These are phyloP conservation scores for Tauraco hartlaubi DNA, from an alignment of 2,797 vertebrate species.

Conservation along the genomic window DNA sequence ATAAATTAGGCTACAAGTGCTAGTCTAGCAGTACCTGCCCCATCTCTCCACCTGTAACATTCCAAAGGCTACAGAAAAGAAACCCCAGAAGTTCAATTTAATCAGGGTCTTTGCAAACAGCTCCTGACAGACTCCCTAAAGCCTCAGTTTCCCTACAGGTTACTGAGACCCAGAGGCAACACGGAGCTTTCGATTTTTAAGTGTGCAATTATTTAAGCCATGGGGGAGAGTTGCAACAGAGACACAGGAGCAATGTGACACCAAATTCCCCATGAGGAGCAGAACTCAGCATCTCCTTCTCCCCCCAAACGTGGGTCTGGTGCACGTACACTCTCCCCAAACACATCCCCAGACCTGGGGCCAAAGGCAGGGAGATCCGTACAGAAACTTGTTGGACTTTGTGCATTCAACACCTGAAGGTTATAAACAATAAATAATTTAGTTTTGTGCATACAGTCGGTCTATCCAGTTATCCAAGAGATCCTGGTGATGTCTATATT, in stretches of 20 bases:
- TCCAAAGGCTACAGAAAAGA: background rate
- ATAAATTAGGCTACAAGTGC: background rate
- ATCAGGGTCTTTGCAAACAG: background rate
- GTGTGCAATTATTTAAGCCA: accelerated
- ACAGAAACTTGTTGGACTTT: background rate
- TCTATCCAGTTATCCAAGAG: background rate
- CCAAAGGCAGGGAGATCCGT: background rate
- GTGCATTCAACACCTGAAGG: background rate
- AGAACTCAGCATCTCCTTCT: background rate
- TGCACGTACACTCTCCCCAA: accelerated
- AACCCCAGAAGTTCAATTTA: background rate
- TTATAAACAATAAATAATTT: background rate
- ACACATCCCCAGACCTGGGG: accelerated
- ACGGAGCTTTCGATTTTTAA: background rate
- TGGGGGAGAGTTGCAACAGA: background rate
- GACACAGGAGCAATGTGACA: accelerated
- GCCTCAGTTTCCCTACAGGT: background rate
- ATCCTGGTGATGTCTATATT: background rate
- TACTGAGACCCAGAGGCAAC: background rate
- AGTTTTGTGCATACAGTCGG: background rate
- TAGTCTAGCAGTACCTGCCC: background rate
- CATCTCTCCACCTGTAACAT: background rate
- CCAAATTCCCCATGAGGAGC: background rate
- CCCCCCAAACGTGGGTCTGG: accelerated
- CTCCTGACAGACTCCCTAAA: background rate